Percentiles rank a stretch among this genome's conserved stretches.
Evolutionary conservation across 2,888 invertebrate species (phyloP).

Genomic region (Athripsodes cinereus): DNA sequence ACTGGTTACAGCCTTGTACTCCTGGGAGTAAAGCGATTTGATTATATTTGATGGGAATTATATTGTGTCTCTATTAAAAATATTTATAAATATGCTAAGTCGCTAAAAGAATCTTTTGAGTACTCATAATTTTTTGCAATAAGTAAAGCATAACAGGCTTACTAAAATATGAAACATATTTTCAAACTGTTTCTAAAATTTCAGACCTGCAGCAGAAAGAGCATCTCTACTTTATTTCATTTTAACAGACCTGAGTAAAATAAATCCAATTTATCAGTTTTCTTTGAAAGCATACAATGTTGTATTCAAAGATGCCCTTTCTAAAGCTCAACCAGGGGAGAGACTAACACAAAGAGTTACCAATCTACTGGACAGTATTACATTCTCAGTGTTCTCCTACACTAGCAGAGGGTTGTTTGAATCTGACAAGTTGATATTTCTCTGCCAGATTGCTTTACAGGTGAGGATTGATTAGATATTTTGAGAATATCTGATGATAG

Average conservation of each 20-base stretch:
- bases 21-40: too few relatives aligned
- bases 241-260: conserved; percentile 83
- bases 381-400: conserved; percentile 80
- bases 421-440: conserved; percentile 84
- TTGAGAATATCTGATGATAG: too few relatives aligned
- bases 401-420: conserved; percentile 89
- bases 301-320: conserved; percentile 82
- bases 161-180: too few relatives aligned
- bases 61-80: too few relatives aligned
- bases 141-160: too few relatives aligned
- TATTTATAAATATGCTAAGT: too few relatives aligned
- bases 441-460: conserved; percentile 80
- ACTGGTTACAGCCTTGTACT: too few relatives aligned
- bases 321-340: conserved; percentile 59
- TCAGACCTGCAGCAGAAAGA: conserved; percentile 72
- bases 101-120: too few relatives aligned
- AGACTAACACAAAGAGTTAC: conserved; percentile 65
- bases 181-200: too few relatives aligned
- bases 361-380: conserved; percentile 81
- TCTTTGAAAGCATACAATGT: conserved; percentile 90
- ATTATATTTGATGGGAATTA: too few relatives aligned
- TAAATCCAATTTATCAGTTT: conserved; percentile 94
- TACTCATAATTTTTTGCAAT: too few relatives aligned
- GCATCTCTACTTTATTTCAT: conserved; percentile 92
- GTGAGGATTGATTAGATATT: too few relatives aligned